Percentiles rank a stretch among this genome's conserved stretches.
Evolutionary conservation across 2,888 invertebrate genomes (phyloP).

Genomic region (Criorhina ranunculi): DNA sequence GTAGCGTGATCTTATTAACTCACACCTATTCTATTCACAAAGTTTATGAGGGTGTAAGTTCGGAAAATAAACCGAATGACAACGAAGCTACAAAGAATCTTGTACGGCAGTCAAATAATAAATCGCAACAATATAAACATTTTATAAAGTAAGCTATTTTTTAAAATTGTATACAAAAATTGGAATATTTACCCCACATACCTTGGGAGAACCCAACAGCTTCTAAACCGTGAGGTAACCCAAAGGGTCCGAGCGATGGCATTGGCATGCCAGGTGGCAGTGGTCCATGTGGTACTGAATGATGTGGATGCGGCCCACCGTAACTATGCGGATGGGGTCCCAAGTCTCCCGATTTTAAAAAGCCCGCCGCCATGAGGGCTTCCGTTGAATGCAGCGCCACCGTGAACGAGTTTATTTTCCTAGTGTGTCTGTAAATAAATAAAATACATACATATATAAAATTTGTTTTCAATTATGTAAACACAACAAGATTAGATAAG

Average conservation of each 20-base stretch:
- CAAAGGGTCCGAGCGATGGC: constrained; percentile 84
- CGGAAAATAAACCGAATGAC: no score
- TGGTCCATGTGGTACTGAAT: constrained; percentile 84
- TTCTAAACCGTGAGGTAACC: constrained; percentile 85
- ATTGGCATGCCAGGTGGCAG: constrained; percentile 85
- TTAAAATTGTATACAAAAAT: constrained; percentile 69
- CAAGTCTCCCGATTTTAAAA: constrained; percentile 84
- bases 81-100: no score
- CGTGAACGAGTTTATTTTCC: constrained; percentile 81
- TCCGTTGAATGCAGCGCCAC: constrained; percentile 85
- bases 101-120: constrained; percentile 9
- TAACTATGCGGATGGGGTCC: constrained; percentile 85
- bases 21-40: no score
- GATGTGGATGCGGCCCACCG: constrained; percentile 84
- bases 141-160: constrained; percentile 4
- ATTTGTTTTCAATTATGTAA: constrained; percentile 54
- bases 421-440: constrained; percentile 54
- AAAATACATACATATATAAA: constrained; percentile 20
- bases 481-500: constrained; percentile 10
- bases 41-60: no score
- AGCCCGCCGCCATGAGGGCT: constrained; percentile 85
- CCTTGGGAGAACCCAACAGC: constrained; percentile 85
- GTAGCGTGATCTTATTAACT: no score
- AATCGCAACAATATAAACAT: constrained; percentile 68
- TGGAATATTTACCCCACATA: constrained; percentile 85